These are phyloP conservation scores for Drosophila oshimai DNA, from an alignment of 1,140 invertebrate genomes.

Conservation along the genomic window DNA sequence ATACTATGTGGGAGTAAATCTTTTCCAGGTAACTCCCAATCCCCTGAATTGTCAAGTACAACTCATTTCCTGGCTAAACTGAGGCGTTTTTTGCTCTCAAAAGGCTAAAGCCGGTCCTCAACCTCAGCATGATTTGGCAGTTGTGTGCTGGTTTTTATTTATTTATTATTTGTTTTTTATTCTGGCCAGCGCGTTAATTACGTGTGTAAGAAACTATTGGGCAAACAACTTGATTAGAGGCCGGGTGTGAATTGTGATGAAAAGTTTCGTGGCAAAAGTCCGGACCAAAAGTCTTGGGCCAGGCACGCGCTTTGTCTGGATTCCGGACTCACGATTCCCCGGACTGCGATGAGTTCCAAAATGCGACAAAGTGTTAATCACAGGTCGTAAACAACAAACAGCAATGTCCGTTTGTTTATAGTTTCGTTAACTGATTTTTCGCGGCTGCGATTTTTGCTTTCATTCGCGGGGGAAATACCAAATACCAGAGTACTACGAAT, in stretches of 20 bases:
- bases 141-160: conserved; percentile 7
- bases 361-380: conserved; percentile 60
- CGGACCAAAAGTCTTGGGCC: too few species aligned
- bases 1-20: too few species aligned
- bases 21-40: too few species aligned
- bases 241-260: conserved; percentile 50
- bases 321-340: conserved; percentile 13
- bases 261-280: conserved; percentile 10
- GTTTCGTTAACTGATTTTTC: conserved; percentile 53
- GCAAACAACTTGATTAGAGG: conserved; percentile 73
- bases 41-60: not conserved
- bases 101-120: conserved; percentile 9
- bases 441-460: conserved; percentile 11
- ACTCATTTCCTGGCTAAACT: not conserved
- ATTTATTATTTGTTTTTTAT: conserved; percentile 14
- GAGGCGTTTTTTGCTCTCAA: not conserved
- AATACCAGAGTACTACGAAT: conserved; percentile 9
- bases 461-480: not conserved
- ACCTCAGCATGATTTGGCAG: conserved; percentile 19
- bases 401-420: conserved; percentile 58
- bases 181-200: conserved; percentile 52
- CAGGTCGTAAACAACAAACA: conserved; percentile 61
- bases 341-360: conserved; percentile 42
- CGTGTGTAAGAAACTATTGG: conserved; percentile 67
- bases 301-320: conserved; percentile 63